Conservation (phyloP, 2,888 invertebrate genomes). For the Tenodera sinensis region DNA sequence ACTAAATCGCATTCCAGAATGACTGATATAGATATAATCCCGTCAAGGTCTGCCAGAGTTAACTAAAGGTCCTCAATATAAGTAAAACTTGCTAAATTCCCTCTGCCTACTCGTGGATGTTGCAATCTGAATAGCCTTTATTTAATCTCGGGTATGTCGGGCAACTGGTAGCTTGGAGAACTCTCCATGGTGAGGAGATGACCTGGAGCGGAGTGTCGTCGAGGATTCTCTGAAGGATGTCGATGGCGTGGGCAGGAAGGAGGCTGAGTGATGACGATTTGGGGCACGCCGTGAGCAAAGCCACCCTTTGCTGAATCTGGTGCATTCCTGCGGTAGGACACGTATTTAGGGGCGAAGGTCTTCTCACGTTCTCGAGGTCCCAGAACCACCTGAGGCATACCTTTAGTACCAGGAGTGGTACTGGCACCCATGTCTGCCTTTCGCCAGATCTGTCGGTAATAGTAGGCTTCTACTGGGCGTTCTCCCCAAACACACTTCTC, state of each 20-base stretch:
- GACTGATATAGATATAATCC: too few relatives aligned
- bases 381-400: not conserved
- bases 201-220: slow-evolving; percentile 23
- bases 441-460: slow-evolving; percentile 28
- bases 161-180: not conserved
- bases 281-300: slow-evolving; percentile 6
- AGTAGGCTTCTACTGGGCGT: slow-evolving; percentile 29
- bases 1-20: too few relatives aligned
- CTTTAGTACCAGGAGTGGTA: not conserved
- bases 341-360: slow-evolving; percentile 29
- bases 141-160: not conserved
- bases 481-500: slow-evolving; percentile 32
- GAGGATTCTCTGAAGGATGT: not conserved
- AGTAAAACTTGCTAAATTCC: too few relatives aligned
- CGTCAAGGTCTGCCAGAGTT: too few relatives aligned
- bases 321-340: slow-evolving; percentile 20
- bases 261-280: slow-evolving; percentile 18
- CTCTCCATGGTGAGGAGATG: not conserved
- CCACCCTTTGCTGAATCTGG: not conserved
- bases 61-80: too few relatives aligned
- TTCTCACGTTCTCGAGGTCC: slow-evolving; percentile 19
- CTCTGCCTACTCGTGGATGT: too few relatives aligned
- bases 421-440: slow-evolving; percentile 1
- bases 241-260: not conserved
- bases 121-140: not conserved